These are phyloP conservation scores for Phenacoccus solenopsis DNA, from an alignment of 1,140 invertebrate species.

Conservation along the genomic window DNA sequence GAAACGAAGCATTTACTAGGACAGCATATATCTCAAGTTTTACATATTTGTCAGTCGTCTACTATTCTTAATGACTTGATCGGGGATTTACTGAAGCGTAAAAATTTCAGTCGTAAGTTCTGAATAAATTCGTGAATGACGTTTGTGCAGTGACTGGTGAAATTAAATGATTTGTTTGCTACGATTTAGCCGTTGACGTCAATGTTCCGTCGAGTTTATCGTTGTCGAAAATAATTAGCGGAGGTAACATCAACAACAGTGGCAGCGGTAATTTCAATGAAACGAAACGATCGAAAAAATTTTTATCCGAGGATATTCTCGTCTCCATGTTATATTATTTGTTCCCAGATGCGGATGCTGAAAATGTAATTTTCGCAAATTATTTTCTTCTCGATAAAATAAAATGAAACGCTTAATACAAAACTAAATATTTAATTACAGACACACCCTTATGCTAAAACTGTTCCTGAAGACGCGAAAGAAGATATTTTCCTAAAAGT, in stretches of 20 bases:
- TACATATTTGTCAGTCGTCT: neutral
- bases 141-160: neutral
- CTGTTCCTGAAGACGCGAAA: slow-evolving; percentile 18
- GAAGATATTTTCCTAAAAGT: slow-evolving; percentile 15
- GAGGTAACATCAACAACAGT: neutral
- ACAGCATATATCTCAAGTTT: neutral
- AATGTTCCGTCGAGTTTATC: neutral
- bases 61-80: neutral
- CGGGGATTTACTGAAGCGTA: neutral
- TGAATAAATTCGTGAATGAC: neutral
- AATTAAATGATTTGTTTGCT: neutral
- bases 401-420: neutral
- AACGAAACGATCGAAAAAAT: neutral
- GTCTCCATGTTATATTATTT: slow-evolving; percentile 68
- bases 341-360: slow-evolving; percentile 75
- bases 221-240: neutral
- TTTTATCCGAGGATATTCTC: slow-evolving; percentile 56
- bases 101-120: neutral
- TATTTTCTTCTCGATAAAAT: slow-evolving; percentile 2
- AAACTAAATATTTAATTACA: slow-evolving; percentile 24
- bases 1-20: neutral
- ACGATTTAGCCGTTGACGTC: neutral
- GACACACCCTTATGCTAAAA: slow-evolving; percentile 34
- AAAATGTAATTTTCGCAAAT: slow-evolving; percentile 34
- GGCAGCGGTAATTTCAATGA: neutral